Conservation (phyloP, 1,140 invertebrate genomes). For the Drosophila albomicans region DNA sequence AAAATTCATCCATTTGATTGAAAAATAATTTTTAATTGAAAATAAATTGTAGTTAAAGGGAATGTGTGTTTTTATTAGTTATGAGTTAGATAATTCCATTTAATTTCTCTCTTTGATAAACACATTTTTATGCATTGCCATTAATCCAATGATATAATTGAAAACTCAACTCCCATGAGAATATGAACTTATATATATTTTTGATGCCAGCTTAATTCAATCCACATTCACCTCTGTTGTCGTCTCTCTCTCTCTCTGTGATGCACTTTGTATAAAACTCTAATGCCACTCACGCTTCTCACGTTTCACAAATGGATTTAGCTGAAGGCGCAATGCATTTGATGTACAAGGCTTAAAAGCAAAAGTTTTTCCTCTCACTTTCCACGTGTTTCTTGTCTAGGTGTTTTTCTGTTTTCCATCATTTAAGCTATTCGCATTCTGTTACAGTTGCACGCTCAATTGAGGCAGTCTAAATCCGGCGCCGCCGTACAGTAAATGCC, state of each 20-base stretch:
- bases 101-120: neutral
- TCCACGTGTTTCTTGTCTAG: neutral
- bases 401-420: conserved; percentile 18
- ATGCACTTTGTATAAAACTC: neutral
- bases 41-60: neutral
- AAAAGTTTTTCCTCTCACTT: neutral
- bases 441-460: conserved; percentile 53
- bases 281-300: conserved; percentile 11
- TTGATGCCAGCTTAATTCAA: neutral
- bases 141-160: conserved; percentile 20
- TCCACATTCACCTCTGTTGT: too few species aligned
- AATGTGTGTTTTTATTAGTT: neutral
- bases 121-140: conserved; percentile 7
- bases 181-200: neutral
- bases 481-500: conserved; percentile 4
- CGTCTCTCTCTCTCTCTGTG: neutral
- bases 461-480: conserved; percentile 31
- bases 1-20: conserved; percentile 3
- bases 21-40: neutral
- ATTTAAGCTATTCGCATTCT: conserved; percentile 31
- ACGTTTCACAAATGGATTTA: conserved; percentile 35
- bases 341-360: conserved; percentile 12
- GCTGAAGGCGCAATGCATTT: conserved; percentile 27
- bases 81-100: neutral
- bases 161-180: neutral